These are phyloP conservation scores for Conus canariensis DNA, from an alignment of 2,888 invertebrate genomes.

Conservation along the genomic window DNA sequence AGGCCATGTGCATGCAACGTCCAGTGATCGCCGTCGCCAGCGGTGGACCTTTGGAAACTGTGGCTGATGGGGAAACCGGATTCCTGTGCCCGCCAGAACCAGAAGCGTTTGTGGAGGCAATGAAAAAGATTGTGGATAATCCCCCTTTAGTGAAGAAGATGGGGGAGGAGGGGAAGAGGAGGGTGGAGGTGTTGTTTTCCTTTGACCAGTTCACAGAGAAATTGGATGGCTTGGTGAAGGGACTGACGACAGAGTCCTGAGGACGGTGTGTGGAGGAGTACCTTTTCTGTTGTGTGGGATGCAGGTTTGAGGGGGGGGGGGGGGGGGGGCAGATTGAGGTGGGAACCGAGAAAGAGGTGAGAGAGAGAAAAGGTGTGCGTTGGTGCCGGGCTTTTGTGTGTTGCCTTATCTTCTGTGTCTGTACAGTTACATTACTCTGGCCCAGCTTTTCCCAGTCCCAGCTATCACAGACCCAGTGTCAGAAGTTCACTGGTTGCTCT, in stretches of 20 bases:
- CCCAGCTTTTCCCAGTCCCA: too few species aligned
- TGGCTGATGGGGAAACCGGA: slow-evolving; percentile 81
- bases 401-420: too few species aligned
- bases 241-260: slow-evolving; percentile 28
- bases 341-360: background rate
- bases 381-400: background rate
- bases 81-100: slow-evolving; percentile 80
- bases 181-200: slow-evolving; percentile 90
- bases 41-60: slow-evolving; percentile 97
- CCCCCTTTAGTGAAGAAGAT: slow-evolving; percentile 84
- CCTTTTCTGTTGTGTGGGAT: background rate
- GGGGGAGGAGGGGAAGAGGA: slow-evolving; percentile 86
- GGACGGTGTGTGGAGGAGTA: too few species aligned
- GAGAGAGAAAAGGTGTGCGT: background rate
- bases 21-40: slow-evolving; percentile 97
- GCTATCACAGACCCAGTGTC: too few species aligned
- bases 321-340: background rate
- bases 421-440: too few species aligned
- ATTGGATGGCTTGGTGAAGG: slow-evolving; percentile 64
- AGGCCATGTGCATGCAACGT: slow-evolving; percentile 96
- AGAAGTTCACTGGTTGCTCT: too few species aligned
- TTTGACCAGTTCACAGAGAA: slow-evolving; percentile 86
- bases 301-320: background rate
- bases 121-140: slow-evolving; percentile 85
- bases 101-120: slow-evolving; percentile 87